These are phyloP conservation scores for Rutilus rutilus DNA, from an alignment of 2,113 vertebrate species.

Conservation along the genomic window DNA sequence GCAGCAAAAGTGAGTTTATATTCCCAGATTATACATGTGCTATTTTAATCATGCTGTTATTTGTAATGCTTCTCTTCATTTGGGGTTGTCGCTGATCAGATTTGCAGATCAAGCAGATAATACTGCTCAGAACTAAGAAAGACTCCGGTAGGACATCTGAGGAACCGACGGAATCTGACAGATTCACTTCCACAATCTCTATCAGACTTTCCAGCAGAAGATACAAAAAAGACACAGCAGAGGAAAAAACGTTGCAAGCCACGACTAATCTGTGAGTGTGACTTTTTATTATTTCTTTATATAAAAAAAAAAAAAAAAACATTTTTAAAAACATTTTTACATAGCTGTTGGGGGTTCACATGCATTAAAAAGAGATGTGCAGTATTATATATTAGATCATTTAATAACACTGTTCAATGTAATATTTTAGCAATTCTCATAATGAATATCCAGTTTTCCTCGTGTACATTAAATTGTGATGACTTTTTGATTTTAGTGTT, in stretches of 20 bases:
- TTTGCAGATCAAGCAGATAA: conserved; percentile 24
- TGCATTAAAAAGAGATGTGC: background rate
- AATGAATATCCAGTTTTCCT: background rate
- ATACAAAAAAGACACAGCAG: background rate
- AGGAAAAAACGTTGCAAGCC: background rate
- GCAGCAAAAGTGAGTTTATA: conserved; percentile 19
- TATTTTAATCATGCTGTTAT: background rate
- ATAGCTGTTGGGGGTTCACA: background rate
- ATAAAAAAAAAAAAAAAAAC: no score
- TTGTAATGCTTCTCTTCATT: no score
- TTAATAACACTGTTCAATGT: background rate
- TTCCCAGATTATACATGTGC: background rate
- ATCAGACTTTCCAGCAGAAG: conserved; percentile 19
- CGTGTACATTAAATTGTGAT: background rate
- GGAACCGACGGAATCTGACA: background rate
- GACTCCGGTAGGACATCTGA: background rate
- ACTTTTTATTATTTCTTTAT: background rate
- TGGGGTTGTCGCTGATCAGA: conserved; percentile 30
- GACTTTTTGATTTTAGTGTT: conserved; percentile 9
- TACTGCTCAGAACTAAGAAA: conserved; percentile 14
- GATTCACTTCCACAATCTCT: conserved; percentile 49
- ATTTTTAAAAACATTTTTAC: background rate
- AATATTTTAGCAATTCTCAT: background rate
- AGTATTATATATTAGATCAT: no score
- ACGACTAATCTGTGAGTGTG: conserved; percentile 33